Conservation (phyloP, 1,140 invertebrate species). For the Drosophila ananassae region DNA sequence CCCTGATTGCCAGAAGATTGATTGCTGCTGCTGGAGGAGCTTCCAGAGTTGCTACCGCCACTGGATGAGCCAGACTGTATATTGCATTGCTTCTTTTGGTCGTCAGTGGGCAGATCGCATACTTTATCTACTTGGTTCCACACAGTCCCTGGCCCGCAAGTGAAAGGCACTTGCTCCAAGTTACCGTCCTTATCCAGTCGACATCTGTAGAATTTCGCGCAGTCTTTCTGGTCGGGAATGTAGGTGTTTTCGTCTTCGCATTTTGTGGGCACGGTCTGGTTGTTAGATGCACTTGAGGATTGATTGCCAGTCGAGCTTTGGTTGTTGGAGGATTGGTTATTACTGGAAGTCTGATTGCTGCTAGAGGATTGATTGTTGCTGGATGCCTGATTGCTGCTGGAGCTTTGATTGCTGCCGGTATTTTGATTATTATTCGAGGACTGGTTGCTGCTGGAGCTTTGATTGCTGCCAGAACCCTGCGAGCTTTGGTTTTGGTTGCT, state of each 20-base stretch:
- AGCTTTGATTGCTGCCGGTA: constrained; percentile 41
- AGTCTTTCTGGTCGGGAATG: constrained; percentile 83
- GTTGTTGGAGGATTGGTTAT: constrained; percentile 46
- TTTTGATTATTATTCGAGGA: constrained; percentile 21
- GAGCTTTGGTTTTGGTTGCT: constrained; percentile 38
- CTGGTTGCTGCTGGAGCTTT: constrained; percentile 25
- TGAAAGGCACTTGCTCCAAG: constrained; percentile 86
- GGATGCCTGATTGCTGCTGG: constrained; percentile 38
- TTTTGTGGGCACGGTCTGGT: constrained; percentile 74
- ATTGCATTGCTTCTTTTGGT: constrained; percentile 86
- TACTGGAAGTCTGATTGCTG: constrained; percentile 38
- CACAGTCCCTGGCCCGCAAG: constrained; percentile 87
- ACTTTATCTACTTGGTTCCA: constrained; percentile 84
- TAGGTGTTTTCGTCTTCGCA: constrained; percentile 85
- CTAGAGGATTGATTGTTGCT: constrained; percentile 55
- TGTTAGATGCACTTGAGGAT: constrained; percentile 28
- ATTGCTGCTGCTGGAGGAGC: constrained; percentile 25
- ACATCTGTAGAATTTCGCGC: constrained; percentile 88
- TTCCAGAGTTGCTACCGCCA: constrained; percentile 32
- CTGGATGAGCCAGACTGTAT: constrained; percentile 77
- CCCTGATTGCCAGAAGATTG: constrained; percentile 31
- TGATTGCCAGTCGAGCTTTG: constrained; percentile 43
- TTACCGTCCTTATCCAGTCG: constrained; percentile 85
- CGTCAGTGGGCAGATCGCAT: constrained; percentile 86
- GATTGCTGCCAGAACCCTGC: constrained; percentile 28